A percentile compares a stretch with the other conserved stretches of the same genome.
Evolutionary conservation across 2,797 vertebrate species (phyloP).

Genomic region (Gymnothorax javanicus): DNA sequence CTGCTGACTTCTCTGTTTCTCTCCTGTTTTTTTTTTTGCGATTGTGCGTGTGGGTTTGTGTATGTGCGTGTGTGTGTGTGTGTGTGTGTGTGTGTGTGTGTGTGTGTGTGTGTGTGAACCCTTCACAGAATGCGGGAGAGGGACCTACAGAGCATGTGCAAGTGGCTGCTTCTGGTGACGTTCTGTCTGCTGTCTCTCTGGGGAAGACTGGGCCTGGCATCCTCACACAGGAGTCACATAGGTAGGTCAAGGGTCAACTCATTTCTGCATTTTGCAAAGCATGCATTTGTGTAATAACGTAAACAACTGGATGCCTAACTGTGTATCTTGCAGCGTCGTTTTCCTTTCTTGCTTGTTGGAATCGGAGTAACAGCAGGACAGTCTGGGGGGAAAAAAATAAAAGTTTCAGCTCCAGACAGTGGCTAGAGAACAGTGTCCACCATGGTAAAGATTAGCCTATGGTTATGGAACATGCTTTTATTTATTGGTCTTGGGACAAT

Average conservation of each 20-base stretch:
- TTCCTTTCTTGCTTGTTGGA: neutral
- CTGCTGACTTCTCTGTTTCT: neutral
- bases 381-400: neutral
- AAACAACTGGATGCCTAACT: neutral
- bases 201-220: slow-evolving; percentile 82
- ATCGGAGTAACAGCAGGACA: neutral
- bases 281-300: neutral
- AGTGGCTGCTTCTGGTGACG: slow-evolving; percentile 81
- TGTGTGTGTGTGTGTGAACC: slow-evolving; percentile 31
- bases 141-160: slow-evolving; percentile 81
- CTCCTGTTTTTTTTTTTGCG: neutral
- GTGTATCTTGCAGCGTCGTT: neutral
- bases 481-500: neutral
- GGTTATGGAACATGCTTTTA: neutral
- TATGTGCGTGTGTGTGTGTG: slow-evolving; percentile 29
- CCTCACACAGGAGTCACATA: slow-evolving; percentile 88
- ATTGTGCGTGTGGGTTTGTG: neutral
- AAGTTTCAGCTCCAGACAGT: neutral
- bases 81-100: neutral
- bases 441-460: neutral
- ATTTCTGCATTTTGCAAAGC: neutral
- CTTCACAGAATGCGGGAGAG: slow-evolving; percentile 86
- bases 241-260: slow-evolving; percentile 70
- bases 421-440: neutral
- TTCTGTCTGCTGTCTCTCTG: slow-evolving; percentile 89